Conservation (phyloP, 1,140 invertebrate genomes). For the Rhysida immarginata region DNA sequence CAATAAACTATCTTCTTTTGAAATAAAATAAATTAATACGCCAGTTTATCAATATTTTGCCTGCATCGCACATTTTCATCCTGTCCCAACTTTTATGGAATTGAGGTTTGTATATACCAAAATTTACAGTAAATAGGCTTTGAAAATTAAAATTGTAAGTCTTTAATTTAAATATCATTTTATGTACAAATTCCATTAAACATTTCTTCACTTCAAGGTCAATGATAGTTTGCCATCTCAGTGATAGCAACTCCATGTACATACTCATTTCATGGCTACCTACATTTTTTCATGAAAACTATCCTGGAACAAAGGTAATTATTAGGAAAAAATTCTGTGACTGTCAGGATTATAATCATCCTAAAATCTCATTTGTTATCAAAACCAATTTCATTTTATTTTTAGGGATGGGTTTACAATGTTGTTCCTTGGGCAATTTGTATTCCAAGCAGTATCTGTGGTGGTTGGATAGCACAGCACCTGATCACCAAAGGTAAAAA, state of each 20-base stretch:
- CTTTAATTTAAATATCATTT: too few species aligned
- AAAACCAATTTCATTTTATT: slow-evolving; percentile 7
- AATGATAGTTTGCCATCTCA: slow-evolving; percentile 52
- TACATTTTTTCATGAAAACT: slow-evolving; percentile 58
- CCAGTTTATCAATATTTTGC: too few species aligned
- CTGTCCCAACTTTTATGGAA: too few species aligned
- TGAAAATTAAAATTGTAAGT: too few species aligned
- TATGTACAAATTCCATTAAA: too few species aligned
- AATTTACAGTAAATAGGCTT: too few species aligned
- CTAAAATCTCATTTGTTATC: slow-evolving; percentile 3
- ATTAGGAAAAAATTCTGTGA: too few species aligned
- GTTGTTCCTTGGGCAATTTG: slow-evolving; percentile 54
- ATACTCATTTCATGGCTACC: slow-evolving; percentile 58
- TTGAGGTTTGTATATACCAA: too few species aligned
- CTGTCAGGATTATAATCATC: neutral
- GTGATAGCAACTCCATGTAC: slow-evolving; percentile 59
- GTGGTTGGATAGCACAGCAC: slow-evolving; percentile 45
- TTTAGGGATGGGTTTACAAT: slow-evolving; percentile 47
- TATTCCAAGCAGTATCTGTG: slow-evolving; percentile 45
- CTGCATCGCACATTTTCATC: too few species aligned
- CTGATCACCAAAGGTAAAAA: slow-evolving; percentile 34
- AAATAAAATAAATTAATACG: too few species aligned
- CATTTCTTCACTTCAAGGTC: slow-evolving; percentile 43
- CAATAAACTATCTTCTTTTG: too few species aligned
- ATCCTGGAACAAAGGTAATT: slow-evolving; percentile 40